phyloP scores from a whole-genome alignment of 2,888 invertebrate species.

The Phalangium opilio region DNA sequence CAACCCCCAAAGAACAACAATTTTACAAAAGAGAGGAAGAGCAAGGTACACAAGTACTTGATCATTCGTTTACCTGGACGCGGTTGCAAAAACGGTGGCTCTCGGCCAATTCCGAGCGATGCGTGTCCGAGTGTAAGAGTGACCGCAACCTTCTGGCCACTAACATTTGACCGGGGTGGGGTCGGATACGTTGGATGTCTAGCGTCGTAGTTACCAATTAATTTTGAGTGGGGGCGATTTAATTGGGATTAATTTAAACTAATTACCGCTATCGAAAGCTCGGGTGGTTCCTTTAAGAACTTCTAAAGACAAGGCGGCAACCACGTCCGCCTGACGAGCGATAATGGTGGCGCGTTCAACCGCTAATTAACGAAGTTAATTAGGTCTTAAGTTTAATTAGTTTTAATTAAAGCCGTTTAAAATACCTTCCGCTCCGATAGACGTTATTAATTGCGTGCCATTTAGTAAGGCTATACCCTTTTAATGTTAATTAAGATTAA shows the following conservation, averaged over 20 bases:
- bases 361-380: constrained; percentile 30
- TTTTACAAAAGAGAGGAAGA: not conserved
- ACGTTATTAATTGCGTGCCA: constrained; percentile 49
- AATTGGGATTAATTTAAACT: not conserved
- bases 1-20: constrained; percentile 23
- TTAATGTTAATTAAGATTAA: not conserved
- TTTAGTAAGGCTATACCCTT: constrained; percentile 46
- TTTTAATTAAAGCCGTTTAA: not conserved
- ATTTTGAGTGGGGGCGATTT: no score
- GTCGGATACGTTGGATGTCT: constrained; percentile 46
- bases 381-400: no score
- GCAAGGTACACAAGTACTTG: not conserved
- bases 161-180: constrained; percentile 44
- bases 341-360: constrained; percentile 42
- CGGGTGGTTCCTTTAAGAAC: constrained; percentile 47
- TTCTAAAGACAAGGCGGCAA: constrained; percentile 46
- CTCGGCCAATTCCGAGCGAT: constrained; percentile 48
- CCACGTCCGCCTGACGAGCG: constrained; percentile 46
- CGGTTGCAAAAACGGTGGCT: constrained; percentile 46
- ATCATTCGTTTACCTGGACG: not conserved
- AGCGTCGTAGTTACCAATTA: constrained; percentile 4
- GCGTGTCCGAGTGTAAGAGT: constrained; percentile 43
- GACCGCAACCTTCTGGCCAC: constrained; percentile 44
- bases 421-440: constrained; percentile 44
- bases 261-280: constrained; percentile 44